Conservation (phyloP, 1,140 invertebrate species). For the Anastrepha obliqua region DNA sequence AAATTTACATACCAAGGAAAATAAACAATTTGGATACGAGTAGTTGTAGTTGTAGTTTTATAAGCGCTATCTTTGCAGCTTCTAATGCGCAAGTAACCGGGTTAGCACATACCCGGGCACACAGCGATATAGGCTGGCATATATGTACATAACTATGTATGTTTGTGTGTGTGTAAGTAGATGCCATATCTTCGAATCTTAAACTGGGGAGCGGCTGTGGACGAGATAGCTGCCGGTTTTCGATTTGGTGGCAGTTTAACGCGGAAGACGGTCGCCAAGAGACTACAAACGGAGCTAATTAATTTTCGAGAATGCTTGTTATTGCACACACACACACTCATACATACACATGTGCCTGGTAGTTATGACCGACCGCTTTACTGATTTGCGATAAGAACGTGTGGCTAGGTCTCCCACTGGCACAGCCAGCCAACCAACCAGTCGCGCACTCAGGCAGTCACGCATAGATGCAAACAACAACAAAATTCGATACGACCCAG, state of each 20-base stretch:
- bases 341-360: background rate
- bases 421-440: too few species aligned
- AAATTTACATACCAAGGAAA: slow-evolving; percentile 18
- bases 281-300: slow-evolving; percentile 9
- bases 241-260: slow-evolving; percentile 16
- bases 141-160: background rate
- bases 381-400: slow-evolving; percentile 43
- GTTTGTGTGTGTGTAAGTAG: background rate
- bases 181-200: slow-evolving; percentile 31
- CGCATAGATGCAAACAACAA: background rate
- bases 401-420: background rate
- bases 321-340: background rate
- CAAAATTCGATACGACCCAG: background rate
- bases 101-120: background rate
- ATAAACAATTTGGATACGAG: background rate
- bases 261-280: slow-evolving; percentile 28
- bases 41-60: slow-evolving; percentile 14
- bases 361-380: slow-evolving; percentile 8
- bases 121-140: too few species aligned
- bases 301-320: slow-evolving; percentile 4
- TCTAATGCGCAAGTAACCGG: background rate
- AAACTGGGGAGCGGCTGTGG: background rate
- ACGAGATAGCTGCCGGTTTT: slow-evolving; percentile 43
- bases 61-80: background rate
- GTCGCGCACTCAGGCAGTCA: background rate